Conservation (phyloP, 2,113 vertebrate species). For the Trachemys scripta region DNA sequence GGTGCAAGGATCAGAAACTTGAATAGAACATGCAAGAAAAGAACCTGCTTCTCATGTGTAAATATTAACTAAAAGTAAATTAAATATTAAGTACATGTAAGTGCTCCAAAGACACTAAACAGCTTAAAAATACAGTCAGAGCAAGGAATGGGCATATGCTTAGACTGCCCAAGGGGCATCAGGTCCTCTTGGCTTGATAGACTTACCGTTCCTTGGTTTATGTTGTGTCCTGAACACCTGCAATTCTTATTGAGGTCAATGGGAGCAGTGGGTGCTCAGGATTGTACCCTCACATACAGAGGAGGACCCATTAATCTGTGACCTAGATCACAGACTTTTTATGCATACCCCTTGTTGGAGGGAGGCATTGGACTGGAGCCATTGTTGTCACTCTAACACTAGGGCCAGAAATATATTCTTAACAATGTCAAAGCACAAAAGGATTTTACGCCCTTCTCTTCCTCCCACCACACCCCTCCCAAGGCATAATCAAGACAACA, state of each 20-base stretch:
- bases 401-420: background rate
- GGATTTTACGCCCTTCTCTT: background rate
- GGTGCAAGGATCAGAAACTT: background rate
- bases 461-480: background rate
- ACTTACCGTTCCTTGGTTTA: accelerated
- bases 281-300: background rate
- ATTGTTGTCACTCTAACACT: background rate
- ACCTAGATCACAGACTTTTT: background rate
- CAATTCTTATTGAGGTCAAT: background rate
- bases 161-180: background rate
- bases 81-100: background rate
- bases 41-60: background rate
- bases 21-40: background rate
- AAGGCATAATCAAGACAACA: background rate
- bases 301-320: background rate
- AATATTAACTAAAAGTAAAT: background rate
- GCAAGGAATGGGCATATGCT: background rate
- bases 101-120: background rate
- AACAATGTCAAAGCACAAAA: background rate
- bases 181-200: background rate
- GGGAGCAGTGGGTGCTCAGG: accelerated
- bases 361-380: background rate
- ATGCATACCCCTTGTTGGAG: background rate
- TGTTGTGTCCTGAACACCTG: background rate
- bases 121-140: background rate